Evolutionary conservation across 2,113 vertebrate genomes (phyloP).

Genomic region (Polypterus bichir): DNA sequence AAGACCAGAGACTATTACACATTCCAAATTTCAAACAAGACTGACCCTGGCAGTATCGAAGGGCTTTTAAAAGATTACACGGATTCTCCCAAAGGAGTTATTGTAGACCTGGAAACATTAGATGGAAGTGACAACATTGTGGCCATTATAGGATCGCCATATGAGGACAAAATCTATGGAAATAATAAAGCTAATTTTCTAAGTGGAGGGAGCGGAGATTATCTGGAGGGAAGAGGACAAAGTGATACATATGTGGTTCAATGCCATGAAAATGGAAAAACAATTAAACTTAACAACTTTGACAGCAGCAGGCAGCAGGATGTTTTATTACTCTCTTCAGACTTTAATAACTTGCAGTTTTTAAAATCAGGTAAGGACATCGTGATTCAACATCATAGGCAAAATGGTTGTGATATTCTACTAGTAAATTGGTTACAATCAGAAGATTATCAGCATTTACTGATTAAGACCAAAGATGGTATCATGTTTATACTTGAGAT

Average conservation of each 20-base stretch:
- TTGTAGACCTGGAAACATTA: neutral
- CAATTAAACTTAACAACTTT: neutral
- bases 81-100: constrained; percentile 1
- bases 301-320: neutral
- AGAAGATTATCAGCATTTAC: constrained; percentile 3
- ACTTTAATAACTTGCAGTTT: constrained; percentile 10
- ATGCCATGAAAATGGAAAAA: no score
- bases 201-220: constrained; percentile 7
- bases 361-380: no score
- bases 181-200: constrained; percentile 3
- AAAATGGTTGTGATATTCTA: neutral
- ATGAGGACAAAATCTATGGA: constrained; percentile 1
- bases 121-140: neutral
- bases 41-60: neutral
- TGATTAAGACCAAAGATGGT: neutral
- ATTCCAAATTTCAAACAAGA: constrained; percentile 1
- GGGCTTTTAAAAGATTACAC: neutral
- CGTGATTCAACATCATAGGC: neutral
- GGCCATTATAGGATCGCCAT: neutral
- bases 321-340: neutral
- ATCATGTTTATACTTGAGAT: constrained; percentile 1
- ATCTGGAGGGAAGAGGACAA: neutral
- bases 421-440: constrained; percentile 1
- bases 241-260: constrained; percentile 8
- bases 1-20: constrained; percentile 2